Conservation (phyloP, 2,888 invertebrate genomes). For the Ashinkailepas kermadecensis region DNA sequence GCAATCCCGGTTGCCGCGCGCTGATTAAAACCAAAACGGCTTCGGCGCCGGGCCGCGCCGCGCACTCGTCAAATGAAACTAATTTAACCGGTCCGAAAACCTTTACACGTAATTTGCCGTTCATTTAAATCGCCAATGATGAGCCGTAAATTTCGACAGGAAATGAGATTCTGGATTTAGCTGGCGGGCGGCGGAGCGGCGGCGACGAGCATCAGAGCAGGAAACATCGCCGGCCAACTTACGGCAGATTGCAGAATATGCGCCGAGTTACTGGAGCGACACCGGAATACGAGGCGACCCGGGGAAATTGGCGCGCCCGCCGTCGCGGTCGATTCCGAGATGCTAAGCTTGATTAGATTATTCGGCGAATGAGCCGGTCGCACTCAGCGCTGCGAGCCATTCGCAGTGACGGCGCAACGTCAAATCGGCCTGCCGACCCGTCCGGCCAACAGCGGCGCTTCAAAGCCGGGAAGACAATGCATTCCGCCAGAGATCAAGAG, state of each 20-base stretch:
- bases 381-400: not conserved
- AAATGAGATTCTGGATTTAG: slow-evolving; percentile 20
- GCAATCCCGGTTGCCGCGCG: not conserved
- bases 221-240: not conserved
- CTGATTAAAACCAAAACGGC: slow-evolving; percentile 16
- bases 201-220: not conserved
- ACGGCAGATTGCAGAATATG: not conserved
- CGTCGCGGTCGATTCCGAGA: not conserved
- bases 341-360: not conserved
- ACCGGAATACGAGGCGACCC: not conserved
- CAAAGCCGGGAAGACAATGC: not conserved
- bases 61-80: slow-evolving; percentile 20
- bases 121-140: slow-evolving; percentile 23
- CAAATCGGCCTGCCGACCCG: not conserved
- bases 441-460: not conserved
- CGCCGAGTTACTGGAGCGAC: not conserved
- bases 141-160: slow-evolving; percentile 18
- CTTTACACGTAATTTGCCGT: slow-evolving; percentile 23
- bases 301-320: not conserved
- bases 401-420: not conserved
- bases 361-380: not conserved
- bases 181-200: not conserved
- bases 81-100: slow-evolving; percentile 10
- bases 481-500: too few species aligned
- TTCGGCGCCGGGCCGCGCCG: not conserved